phyloP scores from a whole-genome alignment of 2,797 vertebrate genomes.

The Pristis pectinata region DNA sequence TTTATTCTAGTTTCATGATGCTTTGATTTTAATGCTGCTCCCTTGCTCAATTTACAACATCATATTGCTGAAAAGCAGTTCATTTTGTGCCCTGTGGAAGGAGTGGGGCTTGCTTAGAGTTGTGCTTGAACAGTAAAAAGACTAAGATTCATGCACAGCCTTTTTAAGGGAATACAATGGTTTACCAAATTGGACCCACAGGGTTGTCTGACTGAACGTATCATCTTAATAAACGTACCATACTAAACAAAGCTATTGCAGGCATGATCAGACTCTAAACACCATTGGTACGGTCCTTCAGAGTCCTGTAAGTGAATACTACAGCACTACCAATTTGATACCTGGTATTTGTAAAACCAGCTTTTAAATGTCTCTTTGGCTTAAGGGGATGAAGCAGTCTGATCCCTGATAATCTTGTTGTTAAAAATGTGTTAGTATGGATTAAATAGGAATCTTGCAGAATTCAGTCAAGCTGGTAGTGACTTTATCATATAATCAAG shows the following conservation, averaged over 20 bases:
- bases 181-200: neutral
- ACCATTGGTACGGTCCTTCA: neutral
- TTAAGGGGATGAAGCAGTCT: neutral
- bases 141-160: neutral
- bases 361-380: neutral
- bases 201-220: neutral
- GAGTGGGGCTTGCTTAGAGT: neutral
- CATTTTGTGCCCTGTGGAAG: neutral
- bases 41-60: neutral
- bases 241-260: neutral
- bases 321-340: neutral
- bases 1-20: neutral
- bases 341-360: neutral
- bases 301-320: neutral
- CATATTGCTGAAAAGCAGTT: neutral
- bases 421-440: neutral
- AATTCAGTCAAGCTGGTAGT: neutral
- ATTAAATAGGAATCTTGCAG: neutral
- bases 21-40: neutral
- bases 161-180: neutral
- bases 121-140: neutral
- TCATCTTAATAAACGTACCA: neutral
- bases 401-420: neutral
- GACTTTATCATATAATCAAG: conserved; percentile 19
- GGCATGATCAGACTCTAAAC: neutral